A percentile compares a stretch with the other conserved stretches of the same genome.
These are phyloP conservation scores for Beaufortia kweichowensis DNA, from an alignment of 2,113 vertebrate species.

Conservation along the genomic window DNA sequence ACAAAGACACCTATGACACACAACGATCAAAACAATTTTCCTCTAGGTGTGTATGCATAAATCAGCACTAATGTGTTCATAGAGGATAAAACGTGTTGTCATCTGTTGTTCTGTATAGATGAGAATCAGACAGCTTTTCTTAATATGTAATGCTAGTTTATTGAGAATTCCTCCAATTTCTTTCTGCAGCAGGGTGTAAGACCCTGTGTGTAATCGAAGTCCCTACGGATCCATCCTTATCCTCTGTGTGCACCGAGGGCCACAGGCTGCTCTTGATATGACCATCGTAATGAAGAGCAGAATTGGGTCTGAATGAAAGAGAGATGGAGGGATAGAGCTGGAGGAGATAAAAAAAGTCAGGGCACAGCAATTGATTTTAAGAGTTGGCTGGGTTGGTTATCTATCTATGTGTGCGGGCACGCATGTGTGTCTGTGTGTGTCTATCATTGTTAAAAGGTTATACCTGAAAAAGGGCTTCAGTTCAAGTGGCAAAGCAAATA, in stretches of 20 bases:
- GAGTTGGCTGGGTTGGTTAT: not conserved
- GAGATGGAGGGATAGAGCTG: slow-evolving; percentile 15
- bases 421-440: not conserved
- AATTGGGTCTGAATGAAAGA: slow-evolving; percentile 13
- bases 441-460: slow-evolving; percentile 14
- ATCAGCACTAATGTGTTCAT: not conserved
- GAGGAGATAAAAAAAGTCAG: slow-evolving; percentile 1
- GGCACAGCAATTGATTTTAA: slow-evolving; percentile 23
- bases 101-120: not conserved
- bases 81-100: not conserved
- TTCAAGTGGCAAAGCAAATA: not conserved
- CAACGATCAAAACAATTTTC: not conserved
- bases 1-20: not conserved
- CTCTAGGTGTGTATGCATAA: not conserved
- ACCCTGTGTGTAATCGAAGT: slow-evolving; percentile 26
- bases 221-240: slow-evolving; percentile 13
- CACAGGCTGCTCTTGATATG: not conserved
- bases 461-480: not conserved
- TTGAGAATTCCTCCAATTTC: slow-evolving; percentile 20
- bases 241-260: not conserved
- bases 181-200: slow-evolving; percentile 10
- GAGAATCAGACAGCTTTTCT: slow-evolving; percentile 20
- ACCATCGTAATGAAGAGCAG: slow-evolving; percentile 28
- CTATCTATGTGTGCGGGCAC: not conserved
- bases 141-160: slow-evolving; percentile 8